Conservation (phyloP, 2,797 vertebrate species). For the Pelobates cultripes region DNA sequence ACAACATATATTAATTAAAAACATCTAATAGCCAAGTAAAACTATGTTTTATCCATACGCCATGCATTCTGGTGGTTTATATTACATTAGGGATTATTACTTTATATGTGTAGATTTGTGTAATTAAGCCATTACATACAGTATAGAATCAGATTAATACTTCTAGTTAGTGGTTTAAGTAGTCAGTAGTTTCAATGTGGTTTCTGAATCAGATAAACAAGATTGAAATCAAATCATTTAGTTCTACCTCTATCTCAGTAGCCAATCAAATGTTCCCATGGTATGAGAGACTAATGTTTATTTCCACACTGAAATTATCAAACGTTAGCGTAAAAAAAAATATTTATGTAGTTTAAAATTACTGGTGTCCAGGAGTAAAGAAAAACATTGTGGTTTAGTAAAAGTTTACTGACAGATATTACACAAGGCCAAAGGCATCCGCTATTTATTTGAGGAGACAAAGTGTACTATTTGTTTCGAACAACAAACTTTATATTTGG, state of each 20-base stretch:
- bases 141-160: too few relatives aligned
- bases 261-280: conserved; percentile 12
- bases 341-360: conserved; percentile 1
- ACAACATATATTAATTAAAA: too few relatives aligned
- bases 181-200: conserved; percentile 11
- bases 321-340: background rate
- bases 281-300: background rate
- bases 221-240: conserved; percentile 13
- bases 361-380: conserved; percentile 11
- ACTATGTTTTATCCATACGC: too few relatives aligned
- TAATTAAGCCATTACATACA: too few relatives aligned
- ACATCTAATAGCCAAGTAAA: too few relatives aligned
- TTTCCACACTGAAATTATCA: background rate
- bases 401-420: conserved; percentile 22
- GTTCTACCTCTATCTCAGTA: conserved; percentile 35
- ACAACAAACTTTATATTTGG: conserved; percentile 32
- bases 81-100: too few relatives aligned
- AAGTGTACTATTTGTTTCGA: conserved; percentile 26
- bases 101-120: too few relatives aligned
- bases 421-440: conserved; percentile 33
- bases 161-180: conserved; percentile 13
- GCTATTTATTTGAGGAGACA: conserved; percentile 36
- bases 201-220: conserved; percentile 34
- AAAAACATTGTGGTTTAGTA: conserved; percentile 30
- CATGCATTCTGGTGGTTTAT: too few relatives aligned